phyloP scores from a whole-genome alignment of 2,888 invertebrate species.

The Schizaphis graminum region DNA sequence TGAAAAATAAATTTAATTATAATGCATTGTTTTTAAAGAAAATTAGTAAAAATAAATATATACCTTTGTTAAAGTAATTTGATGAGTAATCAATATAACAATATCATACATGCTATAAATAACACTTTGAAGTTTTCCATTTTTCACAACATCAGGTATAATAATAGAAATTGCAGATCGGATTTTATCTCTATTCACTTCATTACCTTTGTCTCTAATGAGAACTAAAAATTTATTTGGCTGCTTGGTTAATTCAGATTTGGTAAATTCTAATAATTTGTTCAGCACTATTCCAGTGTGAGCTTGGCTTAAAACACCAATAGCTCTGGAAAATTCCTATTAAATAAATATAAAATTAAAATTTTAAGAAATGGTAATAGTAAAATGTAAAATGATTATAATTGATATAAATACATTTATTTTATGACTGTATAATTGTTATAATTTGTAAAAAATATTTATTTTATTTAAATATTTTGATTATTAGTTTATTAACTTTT shows the following conservation, averaged over 20 bases:
- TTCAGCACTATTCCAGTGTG: constrained; percentile 58
- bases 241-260: constrained; percentile 55
- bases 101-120: constrained; percentile 58
- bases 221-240: constrained; percentile 61
- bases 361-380: neutral
- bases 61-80: constrained; percentile 60
- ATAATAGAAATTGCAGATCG: constrained; percentile 54
- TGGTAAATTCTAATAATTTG: constrained; percentile 49
- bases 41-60: neutral
- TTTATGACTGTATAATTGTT: neutral
- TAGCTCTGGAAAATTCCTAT: constrained; percentile 51
- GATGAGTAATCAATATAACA: constrained; percentile 56
- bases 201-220: constrained; percentile 57
- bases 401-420: neutral
- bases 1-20: neutral
- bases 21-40: neutral
- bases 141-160: constrained; percentile 41
- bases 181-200: constrained; percentile 50
- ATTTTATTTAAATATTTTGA: neutral
- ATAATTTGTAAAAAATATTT: neutral
- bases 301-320: constrained; percentile 45
- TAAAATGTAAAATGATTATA: neutral
- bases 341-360: neutral
- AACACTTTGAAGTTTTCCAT: constrained; percentile 44
- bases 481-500: neutral